A percentile compares a stretch with the other conserved stretches of the same genome.
Conservation (phyloP, 2,888 invertebrate species). For the Alsophila aescularia region DNA sequence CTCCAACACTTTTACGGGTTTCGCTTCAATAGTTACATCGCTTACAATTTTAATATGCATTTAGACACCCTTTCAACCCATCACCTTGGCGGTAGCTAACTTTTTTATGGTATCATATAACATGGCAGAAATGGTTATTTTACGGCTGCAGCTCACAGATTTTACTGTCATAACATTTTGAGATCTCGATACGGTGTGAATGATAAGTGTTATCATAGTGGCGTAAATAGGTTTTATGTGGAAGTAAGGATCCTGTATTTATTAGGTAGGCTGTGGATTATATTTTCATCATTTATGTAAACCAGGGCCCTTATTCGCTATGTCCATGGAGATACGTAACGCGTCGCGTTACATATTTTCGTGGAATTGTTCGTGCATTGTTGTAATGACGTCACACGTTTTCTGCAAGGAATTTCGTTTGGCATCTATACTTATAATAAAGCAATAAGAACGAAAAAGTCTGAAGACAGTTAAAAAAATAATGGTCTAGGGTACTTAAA, state of each 20-base stretch:
- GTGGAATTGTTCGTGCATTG: no score
- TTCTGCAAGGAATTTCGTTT: no score
- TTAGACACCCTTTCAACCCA: constrained; percentile 78
- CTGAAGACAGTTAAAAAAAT: no score
- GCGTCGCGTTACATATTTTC: no score
- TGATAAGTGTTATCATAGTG: constrained; percentile 68
- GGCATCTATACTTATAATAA: no score
- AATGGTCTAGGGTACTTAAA: no score
- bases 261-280: background rate
- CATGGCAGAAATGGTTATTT: constrained; percentile 81
- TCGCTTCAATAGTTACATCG: constrained; percentile 79
- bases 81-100: constrained; percentile 66
- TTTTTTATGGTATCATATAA: constrained; percentile 78
- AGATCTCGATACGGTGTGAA: constrained; percentile 70
- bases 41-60: constrained; percentile 77
- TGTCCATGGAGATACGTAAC: no score
- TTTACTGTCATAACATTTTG: constrained; percentile 80
- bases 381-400: no score
- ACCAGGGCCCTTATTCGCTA: no score
- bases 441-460: no score
- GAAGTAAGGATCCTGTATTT: constrained; percentile 10
- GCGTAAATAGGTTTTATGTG: constrained; percentile 50
- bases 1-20: constrained; percentile 71
- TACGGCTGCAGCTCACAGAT: constrained; percentile 72
- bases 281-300: no score